phyloP scores from a whole-genome alignment of 1,140 invertebrate genomes.

The Diorhabda sublineata region DNA sequence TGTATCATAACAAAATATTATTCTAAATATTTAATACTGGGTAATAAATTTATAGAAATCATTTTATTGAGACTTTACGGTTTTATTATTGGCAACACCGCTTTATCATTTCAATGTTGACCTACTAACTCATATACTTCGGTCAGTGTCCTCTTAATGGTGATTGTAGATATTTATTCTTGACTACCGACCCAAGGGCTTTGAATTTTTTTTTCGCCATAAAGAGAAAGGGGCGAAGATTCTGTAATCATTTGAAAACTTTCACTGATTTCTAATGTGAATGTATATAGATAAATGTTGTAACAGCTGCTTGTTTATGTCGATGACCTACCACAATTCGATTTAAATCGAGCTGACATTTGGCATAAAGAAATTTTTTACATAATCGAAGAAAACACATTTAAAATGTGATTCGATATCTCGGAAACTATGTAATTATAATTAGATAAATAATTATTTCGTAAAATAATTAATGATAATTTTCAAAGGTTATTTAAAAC shows the following conservation, averaged over 20 bases:
- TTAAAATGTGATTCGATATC: no score
- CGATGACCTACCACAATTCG: conserved; percentile 11
- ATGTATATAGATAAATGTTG: neutral
- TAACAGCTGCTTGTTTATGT: conserved; percentile 3
- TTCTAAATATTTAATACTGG: no score
- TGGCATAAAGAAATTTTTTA: no score
- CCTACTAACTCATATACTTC: conserved; percentile 46
- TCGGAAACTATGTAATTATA: no score
- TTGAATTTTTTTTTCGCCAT: no score
- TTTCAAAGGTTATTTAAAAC: no score
- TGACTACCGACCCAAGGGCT: neutral
- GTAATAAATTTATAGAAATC: no score
- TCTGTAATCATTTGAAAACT: conserved; percentile 15
- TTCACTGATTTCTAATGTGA: conserved; percentile 13
- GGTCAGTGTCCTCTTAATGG: conserved; percentile 38
- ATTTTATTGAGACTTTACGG: no score
- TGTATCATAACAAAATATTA: no score
- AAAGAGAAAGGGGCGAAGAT: conserved; percentile 23
- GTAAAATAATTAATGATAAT: no score
- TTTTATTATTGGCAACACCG: neutral
- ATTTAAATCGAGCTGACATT: neutral
- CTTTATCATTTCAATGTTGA: conserved; percentile 30
- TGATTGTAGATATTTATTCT: conserved; percentile 17
- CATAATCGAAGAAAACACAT: no score
- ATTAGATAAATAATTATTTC: no score